A percentile compares a stretch with the other conserved stretches of the same genome.
phyloP scores from a whole-genome alignment of 2,113 vertebrate species.

The Mirounga angustirostris region DNA sequence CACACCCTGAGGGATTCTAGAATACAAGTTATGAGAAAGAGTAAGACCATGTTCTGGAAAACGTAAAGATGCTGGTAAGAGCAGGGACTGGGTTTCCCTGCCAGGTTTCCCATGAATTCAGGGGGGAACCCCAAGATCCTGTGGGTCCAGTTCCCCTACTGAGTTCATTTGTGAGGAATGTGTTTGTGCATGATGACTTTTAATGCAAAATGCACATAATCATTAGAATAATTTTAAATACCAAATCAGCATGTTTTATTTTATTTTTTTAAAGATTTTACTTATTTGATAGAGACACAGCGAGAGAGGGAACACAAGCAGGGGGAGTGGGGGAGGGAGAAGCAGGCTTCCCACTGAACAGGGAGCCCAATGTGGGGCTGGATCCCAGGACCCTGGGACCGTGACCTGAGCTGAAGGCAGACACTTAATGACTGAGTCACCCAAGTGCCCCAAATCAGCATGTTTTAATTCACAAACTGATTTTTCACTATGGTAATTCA shows the following conservation, averaged over 20 bases:
- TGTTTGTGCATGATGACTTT: constrained; percentile 5
- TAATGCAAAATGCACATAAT: background rate
- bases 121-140: background rate
- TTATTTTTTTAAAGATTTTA: no score
- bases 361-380: no score
- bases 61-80: background rate
- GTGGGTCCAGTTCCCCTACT: background rate
- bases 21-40: background rate
- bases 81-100: background rate
- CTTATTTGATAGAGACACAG: no score
- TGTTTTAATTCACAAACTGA: constrained; percentile 27
- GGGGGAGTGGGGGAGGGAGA: no score
- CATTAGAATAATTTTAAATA: constrained; percentile 15
- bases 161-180: background rate
- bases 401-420: no score
- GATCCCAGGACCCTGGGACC: no score
- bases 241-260: background rate
- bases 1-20: background rate
- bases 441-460: background rate
- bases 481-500: background rate
- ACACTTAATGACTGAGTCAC: no score
- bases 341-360: no score
- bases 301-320: no score
- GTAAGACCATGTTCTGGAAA: background rate
- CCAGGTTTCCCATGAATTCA: background rate